Conservation (phyloP, 1,140 invertebrate genomes). For the Pteromalus puparum region DNA sequence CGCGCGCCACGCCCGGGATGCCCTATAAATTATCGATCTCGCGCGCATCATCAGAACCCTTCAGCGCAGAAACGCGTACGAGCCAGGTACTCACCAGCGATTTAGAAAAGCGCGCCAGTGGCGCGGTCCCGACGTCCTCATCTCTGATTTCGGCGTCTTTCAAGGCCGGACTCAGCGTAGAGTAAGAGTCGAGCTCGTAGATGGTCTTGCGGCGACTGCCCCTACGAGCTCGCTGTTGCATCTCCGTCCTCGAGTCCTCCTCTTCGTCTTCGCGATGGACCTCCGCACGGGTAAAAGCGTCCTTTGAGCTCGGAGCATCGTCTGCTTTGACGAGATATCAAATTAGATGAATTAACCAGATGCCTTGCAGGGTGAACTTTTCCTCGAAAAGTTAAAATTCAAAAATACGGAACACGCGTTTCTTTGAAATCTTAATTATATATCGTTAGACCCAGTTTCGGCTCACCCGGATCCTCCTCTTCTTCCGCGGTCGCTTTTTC, state of each 20-base stretch:
- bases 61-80: not conserved
- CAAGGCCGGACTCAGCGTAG: constrained; percentile 16
- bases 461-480: not conserved
- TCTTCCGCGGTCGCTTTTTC: constrained; percentile 3
- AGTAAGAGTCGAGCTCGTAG: constrained; percentile 61
- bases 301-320: not conserved
- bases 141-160: not conserved
- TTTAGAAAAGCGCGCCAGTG: not conserved
- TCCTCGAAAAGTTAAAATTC: no score
- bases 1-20: constrained; percentile 62
- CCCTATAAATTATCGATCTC: constrained; percentile 51
- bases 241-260: no score
- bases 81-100: constrained; percentile 4
- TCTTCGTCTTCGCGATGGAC: not conserved
- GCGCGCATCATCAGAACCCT: not conserved
- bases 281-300: not conserved
- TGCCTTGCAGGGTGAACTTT: no score
- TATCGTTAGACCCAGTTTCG: not conserved
- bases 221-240: not conserved
- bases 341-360: no score
- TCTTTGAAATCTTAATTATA: not conserved
- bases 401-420: no score
- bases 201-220: constrained; percentile 56
- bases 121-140: not conserved
- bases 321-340: not conserved